These are phyloP conservation scores for Anarhynchus alexandrinus DNA, from an alignment of 2,113 vertebrate species.

Conservation along the genomic window DNA sequence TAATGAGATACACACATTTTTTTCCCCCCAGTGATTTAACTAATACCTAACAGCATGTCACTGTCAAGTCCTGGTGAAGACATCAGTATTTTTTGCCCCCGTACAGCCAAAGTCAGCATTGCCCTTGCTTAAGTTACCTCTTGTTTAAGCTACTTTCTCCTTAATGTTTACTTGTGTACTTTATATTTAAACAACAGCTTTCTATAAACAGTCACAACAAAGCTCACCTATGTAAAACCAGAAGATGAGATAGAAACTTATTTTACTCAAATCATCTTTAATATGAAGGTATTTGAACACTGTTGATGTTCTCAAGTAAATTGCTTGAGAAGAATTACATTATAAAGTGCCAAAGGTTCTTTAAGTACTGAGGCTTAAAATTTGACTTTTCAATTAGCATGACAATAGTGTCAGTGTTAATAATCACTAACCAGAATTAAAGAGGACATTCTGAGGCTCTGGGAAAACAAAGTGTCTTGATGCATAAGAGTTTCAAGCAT, in stretches of 20 bases:
- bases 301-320: neutral
- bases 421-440: slow-evolving; percentile 49
- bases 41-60: neutral
- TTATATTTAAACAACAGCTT: neutral
- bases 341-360: slow-evolving; percentile 35
- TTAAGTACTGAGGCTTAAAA: slow-evolving; percentile 46
- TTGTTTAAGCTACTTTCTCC: neutral
- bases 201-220: neutral
- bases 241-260: neutral
- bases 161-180: neutral
- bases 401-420: slow-evolving; percentile 64
- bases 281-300: neutral
- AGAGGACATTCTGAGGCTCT: slow-evolving; percentile 38
- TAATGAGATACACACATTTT: neutral
- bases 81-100: neutral
- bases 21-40: neutral
- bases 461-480: slow-evolving; percentile 43
- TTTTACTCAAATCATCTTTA: neutral
- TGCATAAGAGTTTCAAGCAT: neutral
- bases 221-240: neutral
- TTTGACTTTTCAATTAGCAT: slow-evolving; percentile 62
- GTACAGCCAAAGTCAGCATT: neutral
- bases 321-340: neutral
- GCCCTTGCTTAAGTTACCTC: neutral
- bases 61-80: neutral